phyloP scores from a whole-genome alignment of 2,888 invertebrate species.

The Tanytarsus gracilentus region DNA sequence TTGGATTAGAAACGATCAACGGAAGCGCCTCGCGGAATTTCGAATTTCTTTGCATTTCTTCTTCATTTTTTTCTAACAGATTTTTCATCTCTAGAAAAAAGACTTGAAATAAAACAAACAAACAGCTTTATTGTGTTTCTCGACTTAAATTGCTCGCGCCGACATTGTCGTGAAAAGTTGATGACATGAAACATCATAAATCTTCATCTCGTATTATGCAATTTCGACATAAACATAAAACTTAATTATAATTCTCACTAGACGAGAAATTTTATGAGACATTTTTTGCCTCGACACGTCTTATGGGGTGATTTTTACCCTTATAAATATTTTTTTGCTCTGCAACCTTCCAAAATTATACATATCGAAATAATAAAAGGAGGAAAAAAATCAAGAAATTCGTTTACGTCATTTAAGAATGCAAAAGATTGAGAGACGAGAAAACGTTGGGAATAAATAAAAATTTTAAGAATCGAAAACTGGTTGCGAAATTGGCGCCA shows the following conservation, averaged over 20 bases:
- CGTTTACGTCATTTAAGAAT: too few species aligned
- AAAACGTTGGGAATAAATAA: not conserved
- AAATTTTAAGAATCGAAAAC: slow-evolving; percentile 2
- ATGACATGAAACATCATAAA: slow-evolving; percentile 9
- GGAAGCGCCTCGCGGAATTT: too few species aligned
- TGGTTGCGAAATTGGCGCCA: slow-evolving; percentile 25
- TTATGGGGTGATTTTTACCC: too few species aligned
- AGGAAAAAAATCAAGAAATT: too few species aligned
- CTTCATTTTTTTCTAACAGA: not conserved
- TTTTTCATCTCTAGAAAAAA: too few species aligned
- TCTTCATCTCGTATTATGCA: not conserved
- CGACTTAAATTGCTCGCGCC: not conserved
- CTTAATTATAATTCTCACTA: slow-evolving; percentile 16
- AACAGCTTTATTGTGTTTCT: not conserved
- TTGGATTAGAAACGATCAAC: too few species aligned
- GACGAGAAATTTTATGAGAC: not conserved
- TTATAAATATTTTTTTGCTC: too few species aligned
- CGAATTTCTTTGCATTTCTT: not conserved
- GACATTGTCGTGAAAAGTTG: not conserved
- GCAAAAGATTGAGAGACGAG: not conserved
- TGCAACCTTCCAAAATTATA: too few species aligned
- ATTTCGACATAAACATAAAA: slow-evolving; percentile 17
- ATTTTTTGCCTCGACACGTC: too few species aligned
- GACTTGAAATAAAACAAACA: slow-evolving; percentile 21
- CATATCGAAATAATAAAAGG: too few species aligned